Evolutionary conservation across 2,888 invertebrate species (phyloP).

Genomic region (Copidosoma aretas): DNA sequence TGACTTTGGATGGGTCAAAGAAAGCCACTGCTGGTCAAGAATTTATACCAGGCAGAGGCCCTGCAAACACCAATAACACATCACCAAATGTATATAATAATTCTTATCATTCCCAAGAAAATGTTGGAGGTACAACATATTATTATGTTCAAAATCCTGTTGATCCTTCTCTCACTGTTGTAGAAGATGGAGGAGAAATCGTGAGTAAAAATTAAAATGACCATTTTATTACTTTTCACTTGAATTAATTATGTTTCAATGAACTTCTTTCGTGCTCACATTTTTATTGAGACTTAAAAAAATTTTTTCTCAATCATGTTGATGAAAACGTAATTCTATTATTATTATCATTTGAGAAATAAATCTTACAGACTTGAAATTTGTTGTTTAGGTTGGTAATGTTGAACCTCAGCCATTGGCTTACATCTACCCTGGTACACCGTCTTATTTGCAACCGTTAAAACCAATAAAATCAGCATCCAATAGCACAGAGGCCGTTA

Average conservation of each 20-base stretch:
- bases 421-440: conserved; percentile 71
- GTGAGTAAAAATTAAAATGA: conserved; percentile 44
- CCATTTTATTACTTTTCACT: background rate
- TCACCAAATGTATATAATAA: conserved; percentile 60
- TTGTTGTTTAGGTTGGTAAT: conserved; percentile 20
- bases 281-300: too few relatives aligned
- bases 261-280: too few relatives aligned
- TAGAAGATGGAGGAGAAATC: conserved; percentile 54
- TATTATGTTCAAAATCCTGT: conserved; percentile 76
- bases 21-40: conserved; percentile 57
- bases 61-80: conserved; percentile 57
- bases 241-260: too few relatives aligned
- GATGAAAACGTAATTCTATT: background rate
- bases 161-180: conserved; percentile 50
- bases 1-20: conserved; percentile 58
- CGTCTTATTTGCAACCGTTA: conserved; percentile 67
- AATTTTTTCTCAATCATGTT: too few relatives aligned
- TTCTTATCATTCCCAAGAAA: conserved; percentile 72
- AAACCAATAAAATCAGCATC: conserved; percentile 58
- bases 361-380: background rate
- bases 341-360: background rate
- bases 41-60: conserved; percentile 57
- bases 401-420: conserved; percentile 50
- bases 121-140: conserved; percentile 93
- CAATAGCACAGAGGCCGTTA: conserved; percentile 55